These are phyloP conservation scores for Burhinus oedicnemus DNA, from an alignment of 2,113 vertebrate species.

Conservation along the genomic window DNA sequence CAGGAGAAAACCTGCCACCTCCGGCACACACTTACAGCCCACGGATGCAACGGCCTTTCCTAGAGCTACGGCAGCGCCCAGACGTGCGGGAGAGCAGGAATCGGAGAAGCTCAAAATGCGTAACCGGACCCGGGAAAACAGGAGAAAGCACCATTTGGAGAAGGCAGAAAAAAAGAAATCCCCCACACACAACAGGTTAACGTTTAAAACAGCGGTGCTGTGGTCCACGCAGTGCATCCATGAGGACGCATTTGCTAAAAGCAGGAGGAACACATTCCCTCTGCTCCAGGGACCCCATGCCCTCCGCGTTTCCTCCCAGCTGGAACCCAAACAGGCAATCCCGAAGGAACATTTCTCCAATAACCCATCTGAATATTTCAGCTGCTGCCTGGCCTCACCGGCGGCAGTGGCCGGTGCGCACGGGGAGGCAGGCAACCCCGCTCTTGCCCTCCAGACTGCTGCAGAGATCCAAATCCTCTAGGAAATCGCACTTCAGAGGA, in stretches of 20 bases:
- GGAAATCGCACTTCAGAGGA: not conserved
- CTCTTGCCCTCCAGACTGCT: not conserved
- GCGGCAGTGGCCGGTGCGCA: no score
- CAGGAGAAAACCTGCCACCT: not conserved
- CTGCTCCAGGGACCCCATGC: not conserved
- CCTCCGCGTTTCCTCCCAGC: not conserved
- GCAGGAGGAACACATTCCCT: not conserved
- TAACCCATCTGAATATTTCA: not conserved
- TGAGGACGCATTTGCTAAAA: not conserved
- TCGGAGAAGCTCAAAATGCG: rapidly evolving
- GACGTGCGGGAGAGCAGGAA: not conserved
- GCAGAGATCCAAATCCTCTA: not conserved
- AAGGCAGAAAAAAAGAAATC: not conserved
- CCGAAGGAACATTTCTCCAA: not conserved
- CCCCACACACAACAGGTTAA: not conserved
- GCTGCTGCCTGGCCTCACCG: not conserved
- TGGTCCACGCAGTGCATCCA: rapidly evolving
- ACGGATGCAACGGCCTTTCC: rapidly evolving
- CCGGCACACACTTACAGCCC: rapidly evolving
- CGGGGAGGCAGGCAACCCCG: not conserved
- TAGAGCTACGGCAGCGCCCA: not conserved
- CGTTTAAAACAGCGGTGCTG: not conserved
- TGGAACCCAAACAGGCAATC: not conserved
- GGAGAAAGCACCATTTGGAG: not conserved
- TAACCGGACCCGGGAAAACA: not conserved